Evolutionary conservation across 2,113 vertebrate genomes (phyloP).

Genomic region (Megalops atlanticus): DNA sequence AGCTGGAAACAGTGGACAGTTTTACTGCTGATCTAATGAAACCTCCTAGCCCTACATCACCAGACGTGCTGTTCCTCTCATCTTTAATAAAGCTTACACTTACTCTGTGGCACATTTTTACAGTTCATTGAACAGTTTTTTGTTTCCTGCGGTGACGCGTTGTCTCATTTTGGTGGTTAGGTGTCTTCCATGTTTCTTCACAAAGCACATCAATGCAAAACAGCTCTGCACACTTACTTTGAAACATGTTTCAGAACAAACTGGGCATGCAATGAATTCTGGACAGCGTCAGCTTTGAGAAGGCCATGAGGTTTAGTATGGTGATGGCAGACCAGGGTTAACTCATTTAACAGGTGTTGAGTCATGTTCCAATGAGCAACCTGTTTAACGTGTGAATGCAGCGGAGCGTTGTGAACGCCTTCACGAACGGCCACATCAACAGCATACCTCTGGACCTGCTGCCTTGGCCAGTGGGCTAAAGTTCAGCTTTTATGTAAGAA

Average conservation of each 20-base stretch:
- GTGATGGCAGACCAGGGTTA: neutral
- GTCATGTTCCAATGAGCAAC: neutral
- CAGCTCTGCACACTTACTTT: neutral
- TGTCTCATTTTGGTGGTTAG: too few relatives aligned
- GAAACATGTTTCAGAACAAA: neutral
- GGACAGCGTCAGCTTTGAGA: neutral
- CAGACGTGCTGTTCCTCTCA: too few relatives aligned
- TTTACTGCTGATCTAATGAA: neutral
- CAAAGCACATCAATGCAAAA: neutral
- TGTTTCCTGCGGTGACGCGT: too few relatives aligned
- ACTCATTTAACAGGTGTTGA: neutral
- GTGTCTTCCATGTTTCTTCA: too few relatives aligned
- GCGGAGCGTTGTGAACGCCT: neutral
- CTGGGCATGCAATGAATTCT: neutral
- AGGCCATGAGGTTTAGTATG: neutral
- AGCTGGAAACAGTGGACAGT: neutral
- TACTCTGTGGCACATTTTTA: too few relatives aligned
- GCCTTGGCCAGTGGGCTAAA: slow-evolving; percentile 68
- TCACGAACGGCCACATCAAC: slow-evolving; percentile 52
- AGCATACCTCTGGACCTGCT: slow-evolving; percentile 60
- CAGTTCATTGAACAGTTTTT: too few relatives aligned
- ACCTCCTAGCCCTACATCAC: too few relatives aligned
- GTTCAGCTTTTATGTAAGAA: slow-evolving; percentile 77
- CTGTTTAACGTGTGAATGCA: neutral
- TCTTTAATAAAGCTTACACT: too few relatives aligned